Base-by-base conservation (phyloP, 2,888 invertebrate species). In the Andrena dorsata region DNA sequence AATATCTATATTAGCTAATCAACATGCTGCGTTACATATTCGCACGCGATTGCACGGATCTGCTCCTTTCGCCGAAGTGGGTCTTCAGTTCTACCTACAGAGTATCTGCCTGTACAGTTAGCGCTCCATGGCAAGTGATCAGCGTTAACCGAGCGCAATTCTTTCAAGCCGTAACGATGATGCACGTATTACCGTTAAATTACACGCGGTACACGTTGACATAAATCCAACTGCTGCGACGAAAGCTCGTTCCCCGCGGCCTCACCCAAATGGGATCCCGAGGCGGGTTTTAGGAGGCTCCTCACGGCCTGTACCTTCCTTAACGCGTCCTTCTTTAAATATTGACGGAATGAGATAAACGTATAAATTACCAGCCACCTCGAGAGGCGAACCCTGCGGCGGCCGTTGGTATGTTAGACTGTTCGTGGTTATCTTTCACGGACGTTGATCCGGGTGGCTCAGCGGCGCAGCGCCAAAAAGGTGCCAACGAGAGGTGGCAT, bases 321-420 rank as follows among this genome's bases (percentile, higher is more conserved):
- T 56, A 56, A 23, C 60, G 28, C 71, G 80, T 80, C 66, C 76
- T 77, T 80, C 77, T 63, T 88, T 89, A 90, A 91, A 91, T 90
- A 90, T 91, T 90, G 90, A 90, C 90, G 88, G 84, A 90, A 90
- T 88, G 86, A 89, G 89, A 90, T 90, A 90, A 90, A 90, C 86
- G 88, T 90, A 90, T 91, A 89, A 91, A 90, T 91, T 91, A 90
- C 89, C 86, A 86, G 82, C 68, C 90, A 87, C 84, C 87, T 89
- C 72, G 75, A 56, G 79, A 74, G 71, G 61, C 85, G 84, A 79
- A 85, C 87, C 86, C 88, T 87, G 82, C 78, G 87, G 85, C 86
- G 82, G 80, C 60, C 69, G 63, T 75, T 32, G 61, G 76, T 74
- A 72, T 51, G 78, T 79, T 70, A 64, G 53, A 73, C 83, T 75